phyloP scores from a whole-genome alignment of 2,113 vertebrate species.

The Nettapus auritus region DNA sequence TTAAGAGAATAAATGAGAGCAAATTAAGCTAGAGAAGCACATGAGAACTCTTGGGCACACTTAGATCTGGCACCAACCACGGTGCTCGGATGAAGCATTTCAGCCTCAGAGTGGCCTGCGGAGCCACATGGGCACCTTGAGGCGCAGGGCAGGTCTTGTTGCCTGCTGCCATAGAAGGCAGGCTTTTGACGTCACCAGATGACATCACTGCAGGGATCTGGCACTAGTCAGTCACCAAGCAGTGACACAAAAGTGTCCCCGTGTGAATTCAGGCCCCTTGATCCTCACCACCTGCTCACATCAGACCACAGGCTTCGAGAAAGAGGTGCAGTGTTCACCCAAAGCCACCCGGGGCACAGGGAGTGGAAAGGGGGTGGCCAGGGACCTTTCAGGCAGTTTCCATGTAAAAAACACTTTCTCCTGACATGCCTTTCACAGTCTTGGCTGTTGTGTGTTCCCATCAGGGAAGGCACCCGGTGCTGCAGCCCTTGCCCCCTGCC shows the following conservation, averaged over 20 bases:
- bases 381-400: neutral
- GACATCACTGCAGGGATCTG: neutral
- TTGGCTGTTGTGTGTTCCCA: fast-evolving
- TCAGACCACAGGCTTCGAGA: too few species aligned
- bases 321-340: too few species aligned
- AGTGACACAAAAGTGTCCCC: fast-evolving
- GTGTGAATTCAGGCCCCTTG: neutral
- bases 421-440: neutral
- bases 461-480: neutral
- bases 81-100: neutral
- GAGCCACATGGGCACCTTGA: neutral
- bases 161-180: fast-evolving
- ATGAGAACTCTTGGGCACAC: fast-evolving
- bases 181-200: neutral
- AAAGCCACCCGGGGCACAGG: too few species aligned
- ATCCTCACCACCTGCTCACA: fast-evolving
- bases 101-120: fast-evolving
- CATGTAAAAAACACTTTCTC: fast-evolving
- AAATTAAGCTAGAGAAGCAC: neutral
- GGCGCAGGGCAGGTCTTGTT: neutral
- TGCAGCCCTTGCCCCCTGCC: neutral
- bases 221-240: fast-evolving
- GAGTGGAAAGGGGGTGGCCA: too few species aligned
- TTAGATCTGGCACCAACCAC: neutral
- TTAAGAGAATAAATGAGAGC: neutral